Evolutionary conservation across 2,888 invertebrate genomes (phyloP), one percentile per base, ranked within the genome.

Genomic region (Cerastis rubricosa): DNA sequence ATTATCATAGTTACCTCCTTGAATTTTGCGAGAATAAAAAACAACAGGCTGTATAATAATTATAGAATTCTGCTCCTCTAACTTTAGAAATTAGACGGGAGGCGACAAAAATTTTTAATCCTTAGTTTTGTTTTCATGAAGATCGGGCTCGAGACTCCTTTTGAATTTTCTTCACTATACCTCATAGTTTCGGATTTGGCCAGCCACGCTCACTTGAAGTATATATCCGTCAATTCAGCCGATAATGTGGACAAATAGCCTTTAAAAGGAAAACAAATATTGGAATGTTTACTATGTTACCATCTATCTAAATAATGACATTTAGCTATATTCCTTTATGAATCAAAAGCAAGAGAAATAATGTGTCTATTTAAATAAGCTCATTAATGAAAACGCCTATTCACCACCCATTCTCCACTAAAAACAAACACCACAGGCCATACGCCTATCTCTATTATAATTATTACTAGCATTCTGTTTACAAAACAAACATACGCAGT

Each of bases 351-450:
- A 4, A 29, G 7, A 19, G 17, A 4, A 19, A 1, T 35, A 3
- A 51, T 1, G 5, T 70, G 22, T 22, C 4, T 17, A 17, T 76
- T 47, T 22, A 1, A 25, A 17, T 54, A 25, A 35, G 8, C 25
- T 40, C 17, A 40, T 19, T 59, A 17, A 17, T 43, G n/a, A 40
- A 72, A 17, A n/a, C 17, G 17, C 6, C 5, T 29, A 76, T 54
- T 45, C 12, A 25, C 22, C n/a, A 43, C 25, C 12, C 47, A 64
- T 64, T 17, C 25, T 43, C 29, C 5, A 19, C 29, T 47, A 49
- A 59, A 81, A 76, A 49, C 22, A 83, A 83, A 70, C 29, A 61
- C 17, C n/a, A 70, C 35, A 70, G 76, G 54, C 66, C 47, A 54
- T 49, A 82, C 25, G 57, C 54, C 49, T 66, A 67, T 70, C 70